Base-by-base conservation (phyloP, 2,888 invertebrate genomes). In the Parthenolecanium corni region DNA sequence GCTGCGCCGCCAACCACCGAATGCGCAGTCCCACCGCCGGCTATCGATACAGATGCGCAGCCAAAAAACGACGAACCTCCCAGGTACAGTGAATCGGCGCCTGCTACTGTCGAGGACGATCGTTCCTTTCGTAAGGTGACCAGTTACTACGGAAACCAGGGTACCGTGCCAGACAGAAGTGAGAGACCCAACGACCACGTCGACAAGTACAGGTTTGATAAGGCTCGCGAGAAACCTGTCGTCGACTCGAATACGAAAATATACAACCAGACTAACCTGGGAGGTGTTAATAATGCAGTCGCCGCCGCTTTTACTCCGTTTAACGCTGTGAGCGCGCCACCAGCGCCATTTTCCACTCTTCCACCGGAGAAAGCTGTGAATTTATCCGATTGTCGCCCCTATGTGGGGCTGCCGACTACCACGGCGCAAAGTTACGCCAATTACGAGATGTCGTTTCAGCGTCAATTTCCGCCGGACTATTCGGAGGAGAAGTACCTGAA, bases 81-180 rank as follows among this genome's bases (percentile, higher is more conserved):
- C 40, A 14, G 18, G 20, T 38, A 36, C 21, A 2, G 23, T 47
- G 21, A 47, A 20, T 20, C 16, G 16, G 23, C 36, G 16, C 31
- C 52, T 11, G 18, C 12, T 47, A 52, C 16, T 14, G 4, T 18
- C 16, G 52, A 52, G 20, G 52, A 52, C 14, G 25, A 52, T 9
- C 52, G 52, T 38, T 20, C 52, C 38, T 52, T 52, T 52, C 52
- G 52, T 11, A 52, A 52, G 5, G 42, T 54, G 18, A 54, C 24
- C 54, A 54, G 24, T 9, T 54, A 42, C 42, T 54, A 54, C 44
- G 54, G 42, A n/a, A 54, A 54, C 42, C 54, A 54, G 21, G 36
- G 42, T 23, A 14, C 42, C 9, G 24, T 3, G 6, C 23, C 20
- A 23, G 44, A 42, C 25, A 54, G 42, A 16, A 42, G 16, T 14